Evolutionary conservation across 2,888 invertebrate species (phyloP).

Genomic region (Ypsolopha scabrella): DNA sequence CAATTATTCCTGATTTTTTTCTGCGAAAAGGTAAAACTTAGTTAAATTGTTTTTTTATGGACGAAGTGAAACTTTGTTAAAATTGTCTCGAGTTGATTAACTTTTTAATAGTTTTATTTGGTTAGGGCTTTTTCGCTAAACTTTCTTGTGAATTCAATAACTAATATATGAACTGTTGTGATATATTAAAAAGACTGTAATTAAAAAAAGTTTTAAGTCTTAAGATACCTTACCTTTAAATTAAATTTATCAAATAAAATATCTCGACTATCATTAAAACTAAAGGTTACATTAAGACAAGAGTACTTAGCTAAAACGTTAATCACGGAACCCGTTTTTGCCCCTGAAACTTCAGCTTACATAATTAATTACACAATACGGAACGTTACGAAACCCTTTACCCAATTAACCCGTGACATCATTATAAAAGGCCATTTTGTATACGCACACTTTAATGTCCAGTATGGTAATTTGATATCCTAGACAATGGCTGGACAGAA

Average conservation of each 20-base stretch:
- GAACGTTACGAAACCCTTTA: not conserved
- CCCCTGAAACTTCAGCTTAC: not conserved
- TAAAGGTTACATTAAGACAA: slow-evolving; percentile 7
- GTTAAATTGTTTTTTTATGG: slow-evolving; percentile 17
- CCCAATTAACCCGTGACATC: slow-evolving; percentile 7
- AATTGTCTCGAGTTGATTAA: slow-evolving; percentile 17
- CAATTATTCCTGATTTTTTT: slow-evolving; percentile 20
- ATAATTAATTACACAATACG: not conserved
- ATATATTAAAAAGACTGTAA: no score
- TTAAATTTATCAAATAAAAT: no score
- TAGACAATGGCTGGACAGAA: not conserved
- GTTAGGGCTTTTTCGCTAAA: no score
- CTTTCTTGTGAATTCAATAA: no score
- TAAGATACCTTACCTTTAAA: no score
- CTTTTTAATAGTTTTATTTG: no score
- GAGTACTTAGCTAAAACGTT: not conserved
- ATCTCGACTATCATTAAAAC: no score
- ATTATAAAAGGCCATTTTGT: slow-evolving; percentile 3
- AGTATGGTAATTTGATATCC: not conserved
- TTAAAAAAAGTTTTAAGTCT: no score
- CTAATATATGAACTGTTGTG: no score
- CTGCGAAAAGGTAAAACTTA: not conserved
- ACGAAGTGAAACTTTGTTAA: slow-evolving; percentile 34
- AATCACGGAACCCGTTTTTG: not conserved
- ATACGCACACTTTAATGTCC: not conserved